Evolutionary conservation across 2,113 vertebrate species (phyloP), one percentile per base, ranked within the genome.

Genomic region (Erythrocercus mccallii): DNA sequence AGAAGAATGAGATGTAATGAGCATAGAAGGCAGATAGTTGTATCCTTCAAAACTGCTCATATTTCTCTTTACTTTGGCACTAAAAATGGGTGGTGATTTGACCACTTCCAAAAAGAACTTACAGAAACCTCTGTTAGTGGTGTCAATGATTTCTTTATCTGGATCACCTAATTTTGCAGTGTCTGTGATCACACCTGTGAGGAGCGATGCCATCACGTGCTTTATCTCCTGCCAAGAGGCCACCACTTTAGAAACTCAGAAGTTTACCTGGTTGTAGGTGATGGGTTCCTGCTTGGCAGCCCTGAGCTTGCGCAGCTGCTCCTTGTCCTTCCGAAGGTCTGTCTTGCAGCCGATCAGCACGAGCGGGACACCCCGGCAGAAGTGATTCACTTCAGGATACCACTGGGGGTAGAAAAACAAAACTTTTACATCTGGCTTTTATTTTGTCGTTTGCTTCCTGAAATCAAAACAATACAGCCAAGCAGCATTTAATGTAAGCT

Each of bases 341-440:
- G 99, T 99, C 97, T 99, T 99, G 97, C 99, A 99, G 95, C 99
- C 99, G 12, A 99, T 99, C 80, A 99, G 98, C n/a, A 99, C 97
- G 12, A 98, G 92, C 0, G 99, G 99, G 13, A 88, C 97, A 2
- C 99, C 98, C 3, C 80, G 97, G 95, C 99, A 99, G 97, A 99
- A 99, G 92, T 99, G 99, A 44, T 97, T 98, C 71, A 99, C 99
- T 86, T 99, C 99, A 20, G 99, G 99, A 94, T 97, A 98, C 99
- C 99, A 99, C 99, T 99, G 96, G 1, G 22, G 81, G 68, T 2
- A 78, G 69, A 45, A 57, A 87, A 88, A 3, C 14, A 93, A 58
- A 68, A 35, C 45, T 60, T 56, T 62, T 8, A 54, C 27, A 33
- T 54, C 60, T 73, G 37, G 5, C 4, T 31, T 50, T 48, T 44